Base-by-base conservation (phyloP, 2,113 vertebrate species). In the Promerops cafer region DNA sequence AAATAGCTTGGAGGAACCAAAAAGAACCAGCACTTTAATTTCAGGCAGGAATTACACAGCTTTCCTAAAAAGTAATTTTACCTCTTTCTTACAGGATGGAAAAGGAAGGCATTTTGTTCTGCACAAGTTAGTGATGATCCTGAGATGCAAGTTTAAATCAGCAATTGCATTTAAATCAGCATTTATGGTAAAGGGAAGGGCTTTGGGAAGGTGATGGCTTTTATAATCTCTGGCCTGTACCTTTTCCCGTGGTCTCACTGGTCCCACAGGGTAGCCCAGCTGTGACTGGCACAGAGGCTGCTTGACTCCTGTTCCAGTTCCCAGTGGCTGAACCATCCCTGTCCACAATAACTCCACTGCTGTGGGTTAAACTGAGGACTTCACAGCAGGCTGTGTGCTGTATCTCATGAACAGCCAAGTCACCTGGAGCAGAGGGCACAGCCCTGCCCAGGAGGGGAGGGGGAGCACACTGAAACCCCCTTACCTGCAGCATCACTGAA, bases 51-150 rank as follows among this genome's bases (percentile, higher is more conserved):
- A 83, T 94, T 85, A 57, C 45, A 69, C 0, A 3, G 28, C 22
- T 90, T 96, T 91, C 86, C 86, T 86, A 78, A 91, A 95, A 87
- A 88, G 47, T 11, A 2, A 28, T 86, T 94, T 83, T 85, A 22
- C 56, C 18, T 83, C 28, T 81, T 74, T 47, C 9, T 86, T 74
- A 75, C 0, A 5, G 68, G 17, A 86, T 13, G 6, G 50, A n/a
- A 26, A 75, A 12, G 24, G 31, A 63, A 56, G 37, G 16, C 9
- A 4, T 93, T 93, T 93, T 83, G 16, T 47, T 87, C n/a, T 53
- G 45, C 33, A 19, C 5, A 17, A 42, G 17, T 21, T 40, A 35
- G 22, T 81, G 35, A 52, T 42, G 44, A 92, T 70, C 47, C 50
- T 5, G 9, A 78, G 93, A 71, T 80, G 45, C 40, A 85, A 90